Evolutionary conservation across 35 echinoderm and acorn worm species (phyloP).

Genomic region (Heliocidaris erythrogramma): DNA sequence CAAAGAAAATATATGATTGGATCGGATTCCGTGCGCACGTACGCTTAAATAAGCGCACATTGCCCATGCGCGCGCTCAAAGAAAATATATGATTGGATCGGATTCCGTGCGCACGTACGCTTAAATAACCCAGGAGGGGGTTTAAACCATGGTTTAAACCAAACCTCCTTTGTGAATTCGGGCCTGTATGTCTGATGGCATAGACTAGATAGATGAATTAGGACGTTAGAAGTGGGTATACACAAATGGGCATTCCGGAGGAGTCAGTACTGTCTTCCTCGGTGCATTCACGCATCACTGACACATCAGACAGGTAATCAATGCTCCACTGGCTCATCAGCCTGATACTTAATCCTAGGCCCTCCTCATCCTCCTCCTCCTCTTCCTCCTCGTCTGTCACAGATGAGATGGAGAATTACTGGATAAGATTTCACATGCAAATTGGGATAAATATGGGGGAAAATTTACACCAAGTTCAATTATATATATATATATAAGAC

Average conservation of each 20-base stretch:
- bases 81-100: too few species aligned
- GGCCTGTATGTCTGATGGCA: background rate
- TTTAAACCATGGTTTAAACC: too few species aligned
- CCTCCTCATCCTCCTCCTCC: background rate
- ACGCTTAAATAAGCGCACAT: too few species aligned
- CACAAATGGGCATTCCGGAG: constrained; percentile 23
- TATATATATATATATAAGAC: background rate
- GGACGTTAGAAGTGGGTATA: constrained; percentile 44
- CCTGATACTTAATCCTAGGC: background rate
- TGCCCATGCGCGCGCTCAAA: too few species aligned
- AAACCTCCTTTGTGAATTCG: too few species aligned
- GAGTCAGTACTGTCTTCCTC: background rate
- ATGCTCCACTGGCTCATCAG: background rate
- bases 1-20: too few species aligned
- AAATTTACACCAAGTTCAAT: background rate
- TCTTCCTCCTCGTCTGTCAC: background rate
- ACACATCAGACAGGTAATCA: constrained; percentile 42
- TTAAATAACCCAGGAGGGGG: too few species aligned
- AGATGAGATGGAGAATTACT: background rate
- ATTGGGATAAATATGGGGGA: background rate
- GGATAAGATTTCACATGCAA: background rate
- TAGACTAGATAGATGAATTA: constrained; percentile 22
- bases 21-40: too few species aligned
- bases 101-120: too few species aligned
- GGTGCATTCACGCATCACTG: constrained; percentile 16